These are phyloP conservation scores for Melierax canorus DNA, from an alignment of 2,113 vertebrate species.

Conservation along the genomic window DNA sequence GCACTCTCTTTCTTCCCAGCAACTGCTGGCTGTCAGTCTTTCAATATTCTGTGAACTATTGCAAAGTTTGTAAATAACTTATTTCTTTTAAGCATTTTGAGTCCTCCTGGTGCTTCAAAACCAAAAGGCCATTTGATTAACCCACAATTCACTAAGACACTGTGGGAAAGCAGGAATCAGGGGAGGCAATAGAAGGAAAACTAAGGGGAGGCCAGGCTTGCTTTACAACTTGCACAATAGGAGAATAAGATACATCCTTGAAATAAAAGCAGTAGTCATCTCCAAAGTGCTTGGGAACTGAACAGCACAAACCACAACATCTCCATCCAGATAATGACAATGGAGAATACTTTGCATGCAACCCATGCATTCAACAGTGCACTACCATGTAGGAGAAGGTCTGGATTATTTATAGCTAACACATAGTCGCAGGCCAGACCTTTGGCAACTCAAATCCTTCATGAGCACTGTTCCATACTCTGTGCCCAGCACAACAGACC, in stretches of 20 bases:
- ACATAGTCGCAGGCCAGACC: neutral
- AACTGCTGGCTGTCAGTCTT: neutral
- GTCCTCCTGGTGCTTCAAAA: neutral
- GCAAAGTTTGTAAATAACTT: neutral
- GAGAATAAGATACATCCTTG: neutral
- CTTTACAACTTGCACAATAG: neutral
- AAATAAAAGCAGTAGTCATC: neutral
- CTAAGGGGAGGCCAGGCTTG: neutral
- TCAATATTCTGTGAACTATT: neutral
- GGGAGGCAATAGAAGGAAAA: neutral
- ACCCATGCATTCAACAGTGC: neutral
- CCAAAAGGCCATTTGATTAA: neutral
- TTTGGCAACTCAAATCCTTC: neutral
- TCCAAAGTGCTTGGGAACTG: neutral
- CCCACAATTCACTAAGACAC: neutral
- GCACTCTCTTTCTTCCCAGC: neutral
- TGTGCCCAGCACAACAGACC: neutral
- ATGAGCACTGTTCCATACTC: neutral
- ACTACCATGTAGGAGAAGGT: neutral
- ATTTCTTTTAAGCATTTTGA: neutral
- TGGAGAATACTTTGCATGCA: neutral
- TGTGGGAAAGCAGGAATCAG: neutral
- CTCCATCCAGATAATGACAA: neutral
- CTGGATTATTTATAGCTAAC: neutral
- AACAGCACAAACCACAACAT: neutral